phyloP scores from a whole-genome alignment of 1,140 invertebrate genomes.

The Zaprionus taronus region DNA sequence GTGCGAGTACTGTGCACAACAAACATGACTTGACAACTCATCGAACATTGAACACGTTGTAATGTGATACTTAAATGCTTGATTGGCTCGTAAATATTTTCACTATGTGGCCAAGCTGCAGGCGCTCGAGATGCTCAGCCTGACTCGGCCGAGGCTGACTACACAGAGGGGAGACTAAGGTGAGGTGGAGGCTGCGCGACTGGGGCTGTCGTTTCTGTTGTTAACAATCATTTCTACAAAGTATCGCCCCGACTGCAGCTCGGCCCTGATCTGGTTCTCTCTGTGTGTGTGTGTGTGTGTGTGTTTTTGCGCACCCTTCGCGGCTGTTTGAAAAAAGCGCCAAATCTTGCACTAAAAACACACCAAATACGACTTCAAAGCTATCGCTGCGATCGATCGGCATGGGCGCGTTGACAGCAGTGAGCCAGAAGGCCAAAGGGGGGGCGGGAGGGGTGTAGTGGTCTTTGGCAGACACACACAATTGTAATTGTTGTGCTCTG shows the following conservation, averaged over 20 bases:
- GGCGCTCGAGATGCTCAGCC: background rate
- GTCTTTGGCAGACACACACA: slow-evolving; percentile 45
- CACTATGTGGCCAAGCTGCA: slow-evolving; percentile 62
- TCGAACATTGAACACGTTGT: slow-evolving; percentile 84
- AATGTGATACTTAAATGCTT: slow-evolving; percentile 84
- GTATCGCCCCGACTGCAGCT: slow-evolving; percentile 51
- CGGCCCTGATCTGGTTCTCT: slow-evolving; percentile 7
- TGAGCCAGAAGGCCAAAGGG: background rate
- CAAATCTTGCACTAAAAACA: slow-evolving; percentile 84
- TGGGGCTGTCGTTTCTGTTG: slow-evolving; percentile 68
- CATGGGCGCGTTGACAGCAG: slow-evolving; percentile 61
- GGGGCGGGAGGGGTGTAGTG: slow-evolving; percentile 14
- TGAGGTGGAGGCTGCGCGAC: background rate
- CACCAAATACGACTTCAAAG: slow-evolving; percentile 84
- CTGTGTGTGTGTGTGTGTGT: slow-evolving; percentile 3
- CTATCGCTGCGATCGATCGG: slow-evolving; percentile 81
- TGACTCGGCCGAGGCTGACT: background rate
- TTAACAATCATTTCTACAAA: slow-evolving; percentile 84
- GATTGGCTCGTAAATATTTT: slow-evolving; percentile 84
- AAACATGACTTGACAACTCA: slow-evolving; percentile 84
- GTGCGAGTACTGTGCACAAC: slow-evolving; percentile 41
- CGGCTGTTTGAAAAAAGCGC: slow-evolving; percentile 76
- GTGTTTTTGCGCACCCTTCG: slow-evolving; percentile 44
- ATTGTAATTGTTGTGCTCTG: slow-evolving; percentile 73
- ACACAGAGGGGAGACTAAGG: background rate